phyloP scores from a whole-genome alignment of 2,888 invertebrate species.

The Heliconius erato region DNA sequence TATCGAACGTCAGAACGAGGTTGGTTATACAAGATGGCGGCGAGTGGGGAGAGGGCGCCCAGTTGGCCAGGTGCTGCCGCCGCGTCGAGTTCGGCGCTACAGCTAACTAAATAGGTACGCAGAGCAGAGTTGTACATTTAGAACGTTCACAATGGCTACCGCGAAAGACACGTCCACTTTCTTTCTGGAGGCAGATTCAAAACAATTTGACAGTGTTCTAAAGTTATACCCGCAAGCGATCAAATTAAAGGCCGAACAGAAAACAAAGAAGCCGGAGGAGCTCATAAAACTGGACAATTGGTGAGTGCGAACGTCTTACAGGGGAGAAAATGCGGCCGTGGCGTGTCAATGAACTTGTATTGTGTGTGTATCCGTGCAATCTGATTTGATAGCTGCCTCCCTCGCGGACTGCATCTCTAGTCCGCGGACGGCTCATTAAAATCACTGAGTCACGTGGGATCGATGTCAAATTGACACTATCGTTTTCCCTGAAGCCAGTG shows the following conservation, averaged over 20 bases:
- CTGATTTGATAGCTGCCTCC: conserved; percentile 88
- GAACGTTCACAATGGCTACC: conserved; percentile 92
- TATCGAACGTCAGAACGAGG: conserved; percentile 83
- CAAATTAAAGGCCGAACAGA: conserved; percentile 95
- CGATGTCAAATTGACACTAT: conserved; percentile 88
- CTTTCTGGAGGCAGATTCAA: conserved; percentile 95
- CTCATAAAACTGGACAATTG: conserved; percentile 97
- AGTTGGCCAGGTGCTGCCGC: conserved; percentile 87
- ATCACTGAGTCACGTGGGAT: conserved; percentile 90
- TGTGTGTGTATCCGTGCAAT: conserved; percentile 87
- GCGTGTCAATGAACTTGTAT: conserved; percentile 87
- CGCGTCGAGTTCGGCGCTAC: conserved; percentile 86
- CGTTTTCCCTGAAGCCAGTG: conserved; percentile 85
- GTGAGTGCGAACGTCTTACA: conserved; percentile 89
- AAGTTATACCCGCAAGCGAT: conserved; percentile 96
- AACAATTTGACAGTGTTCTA: conserved; percentile 94
- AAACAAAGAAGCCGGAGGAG: conserved; percentile 97
- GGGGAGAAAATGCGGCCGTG: conserved; percentile 87
- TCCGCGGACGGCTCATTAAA: conserved; percentile 89
- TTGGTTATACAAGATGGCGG: conserved; percentile 83
- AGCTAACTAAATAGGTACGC: conserved; percentile 84
- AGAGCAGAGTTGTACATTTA: conserved; percentile 82
- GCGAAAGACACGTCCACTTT: conserved; percentile 96
- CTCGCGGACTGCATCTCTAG: conserved; percentile 88
- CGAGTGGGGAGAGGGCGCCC: conserved; percentile 85